Conservation (phyloP, 2,888 invertebrate species). For the Venusia cambrica region DNA sequence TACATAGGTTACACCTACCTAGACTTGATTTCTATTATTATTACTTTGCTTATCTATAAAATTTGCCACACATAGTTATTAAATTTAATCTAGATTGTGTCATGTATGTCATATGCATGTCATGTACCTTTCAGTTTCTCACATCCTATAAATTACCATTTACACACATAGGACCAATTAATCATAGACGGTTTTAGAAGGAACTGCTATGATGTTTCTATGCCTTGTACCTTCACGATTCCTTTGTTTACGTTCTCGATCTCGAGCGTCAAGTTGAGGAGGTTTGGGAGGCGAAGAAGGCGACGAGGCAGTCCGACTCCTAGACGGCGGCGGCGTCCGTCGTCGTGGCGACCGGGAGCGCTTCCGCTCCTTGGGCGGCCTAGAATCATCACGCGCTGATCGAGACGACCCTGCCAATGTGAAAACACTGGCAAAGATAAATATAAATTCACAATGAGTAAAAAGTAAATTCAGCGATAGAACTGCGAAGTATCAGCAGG, state of each 20-base stretch:
- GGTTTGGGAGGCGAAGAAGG: conserved; percentile 31
- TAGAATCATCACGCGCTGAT: conserved; percentile 80
- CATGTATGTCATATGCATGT: too few species aligned
- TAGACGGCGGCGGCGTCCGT: conserved; percentile 53
- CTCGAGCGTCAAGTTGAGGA: conserved; percentile 36
- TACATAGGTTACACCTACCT: too few species aligned
- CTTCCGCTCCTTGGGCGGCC: conserved; percentile 50
- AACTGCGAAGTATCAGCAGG: conserved; percentile 18
- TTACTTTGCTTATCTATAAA: too few species aligned
- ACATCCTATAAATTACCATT: too few species aligned
- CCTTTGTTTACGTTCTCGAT: conserved; percentile 38
- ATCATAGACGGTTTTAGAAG: too few species aligned
- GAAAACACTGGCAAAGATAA: conserved; percentile 88
- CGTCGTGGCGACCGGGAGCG: conserved; percentile 32
- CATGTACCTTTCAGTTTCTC: too few species aligned
- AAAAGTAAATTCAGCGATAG: conserved; percentile 23
- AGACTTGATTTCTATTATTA: too few species aligned
- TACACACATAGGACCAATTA: too few species aligned
- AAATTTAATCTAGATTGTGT: too few species aligned
- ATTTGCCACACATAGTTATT: too few species aligned
- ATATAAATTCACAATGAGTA: conserved; percentile 65
- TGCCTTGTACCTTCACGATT: conserved; percentile 33
- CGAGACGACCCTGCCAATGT: conserved; percentile 86
- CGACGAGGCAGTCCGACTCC: conserved; percentile 41
- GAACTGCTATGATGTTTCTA: too few species aligned